Base-by-base conservation (phyloP, 2,113 vertebrate genomes). In the Sebastes schlegelii region DNA sequence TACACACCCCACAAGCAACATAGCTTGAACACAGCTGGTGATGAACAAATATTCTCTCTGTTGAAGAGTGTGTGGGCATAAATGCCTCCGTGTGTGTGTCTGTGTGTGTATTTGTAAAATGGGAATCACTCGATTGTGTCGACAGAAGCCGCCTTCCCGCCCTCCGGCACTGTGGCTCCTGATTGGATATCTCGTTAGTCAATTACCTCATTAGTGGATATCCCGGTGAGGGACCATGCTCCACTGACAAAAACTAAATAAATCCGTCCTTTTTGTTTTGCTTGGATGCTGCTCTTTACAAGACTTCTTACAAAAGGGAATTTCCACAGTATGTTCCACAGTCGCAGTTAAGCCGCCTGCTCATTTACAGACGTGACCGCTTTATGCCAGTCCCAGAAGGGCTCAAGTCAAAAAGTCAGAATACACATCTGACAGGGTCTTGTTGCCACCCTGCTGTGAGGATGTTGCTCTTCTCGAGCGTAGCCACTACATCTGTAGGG, bases 101-200 rank as follows among this genome's bases (percentile, higher is more conserved):
- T 40, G 57, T 60, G 57, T 60, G 65, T 64, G 51, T 42, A 48
- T 71, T 42, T 71, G 75, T 46, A 74, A 86, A 91, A 87, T 45
- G 74, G 66, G 70, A 90, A 78, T 84, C 74, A 80, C 62, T 87
- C 66, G 42, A 73, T 87, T 66, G 70, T 84, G 85, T 90, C 61
- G n/a, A 80, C 79, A 66, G 91, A 79, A 89, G 86, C 85, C 79
- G 54, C 68, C 84, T 88, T 86, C 84, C 81, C 74, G 23, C 92
- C 91, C 88, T 87, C 83, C 11, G 67, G 88, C 82, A 67, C 49
- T 64, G 60, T 60, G 70, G 73, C 69, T 86, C 70, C 86, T 93
- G 88, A 93, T 92, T 92, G 91, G 89, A 89, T 92, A 91, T 82
- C 86, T 88, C 60, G 21, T 91, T 86, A 91, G 84, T 89, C 90